Base-by-base conservation (phyloP, 2,888 invertebrate genomes). In the Pomacea canaliculata region DNA sequence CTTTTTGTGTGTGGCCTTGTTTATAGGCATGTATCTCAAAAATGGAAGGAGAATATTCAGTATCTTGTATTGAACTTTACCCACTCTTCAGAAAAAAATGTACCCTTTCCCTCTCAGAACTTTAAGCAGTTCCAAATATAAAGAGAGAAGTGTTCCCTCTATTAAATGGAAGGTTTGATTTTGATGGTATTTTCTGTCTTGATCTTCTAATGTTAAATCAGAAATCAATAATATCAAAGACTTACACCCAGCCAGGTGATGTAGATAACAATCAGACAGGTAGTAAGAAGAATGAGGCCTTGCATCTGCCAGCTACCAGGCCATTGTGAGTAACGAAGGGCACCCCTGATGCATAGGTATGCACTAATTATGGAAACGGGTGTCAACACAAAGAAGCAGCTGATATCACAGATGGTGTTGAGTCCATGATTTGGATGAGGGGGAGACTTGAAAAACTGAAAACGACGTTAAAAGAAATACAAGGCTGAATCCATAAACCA, bases 401-500 rank as follows among this genome's bases (percentile, higher is more conserved):
- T 84, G 16, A 93, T 81, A 86, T 94, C 94, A 67, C 92, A 90
- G 49, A 91, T 78, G 62, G 93, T 81, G 78, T 92, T 92, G 63
- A 90, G 88, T 51, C 91, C 88, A 80, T 92, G 89, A 86, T 87
- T 85, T 18, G 85, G 85, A 63, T 90, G 87, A 3, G 91, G 91
- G 65, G 92, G 91, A 75, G 90, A 89, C 73, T 86, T 90, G 79
- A 94, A 86, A 94, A 94, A 95, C 90, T 91, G 93, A 49, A 27
- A 51, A 16, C 46, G 9, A 49, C 13, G 56, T 56, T 13, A 66
- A 56, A 5, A 37, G 37, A 37, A 37, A 3, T 37, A 37, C 37
- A 37, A 37, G 37, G 37, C 37, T 37, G 37, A 37, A 37, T 37
- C 3, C 37, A 37, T 37, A 37, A 37, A 37, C 5, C 37, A 3